Base-by-base conservation (phyloP, 1,140 invertebrate genomes). In the Drosophila orena region DNA sequence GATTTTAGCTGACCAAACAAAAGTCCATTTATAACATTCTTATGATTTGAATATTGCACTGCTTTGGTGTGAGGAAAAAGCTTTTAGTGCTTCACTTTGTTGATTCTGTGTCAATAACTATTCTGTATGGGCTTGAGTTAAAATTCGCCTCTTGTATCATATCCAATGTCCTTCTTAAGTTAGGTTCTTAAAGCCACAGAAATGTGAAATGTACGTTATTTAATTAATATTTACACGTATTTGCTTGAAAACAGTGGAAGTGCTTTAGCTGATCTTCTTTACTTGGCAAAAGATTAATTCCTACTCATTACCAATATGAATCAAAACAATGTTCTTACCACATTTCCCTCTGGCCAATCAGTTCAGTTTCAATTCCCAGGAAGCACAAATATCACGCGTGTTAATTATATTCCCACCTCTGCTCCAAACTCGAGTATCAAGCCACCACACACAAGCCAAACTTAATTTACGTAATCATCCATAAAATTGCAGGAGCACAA, bases 391-490 rank as follows among this genome's bases (percentile, higher is more conserved):
- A 46, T 38, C 52, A 40, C 38, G n/a, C 22, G 27, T 38, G 54
- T 52, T 72, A 72, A 72, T 72, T 30, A 70, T 37, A 57, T 71
- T 56, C 4, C 42, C 64, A 35, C 42, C 38, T 46, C 24, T 20
- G 37, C 55, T 34, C 47, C 35, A 59, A 17, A 54, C 65, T 24
- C 11, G n/a, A 50, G 57, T 71, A 75, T 75, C 52, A 57, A 27
- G 4, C 8, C 2, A 12, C 38, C 37, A 34, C 71, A 65, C 72
- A 52, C 38, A 65, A 75, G 46, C 62, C 61, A 77, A 77, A 69
- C 66, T 58, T 81, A 62, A 77, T 77, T 77, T 65, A 53, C 54
- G 44, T 77, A 77, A 77, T 77, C 74, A 77, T 54, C 74, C 72
- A 76, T 77, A 77, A 77, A 77, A 77, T 75, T 75, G 56, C 53